phyloP scores from a whole-genome alignment of 23 tunicate genomes.

The Trididemnum miniatum region DNA sequence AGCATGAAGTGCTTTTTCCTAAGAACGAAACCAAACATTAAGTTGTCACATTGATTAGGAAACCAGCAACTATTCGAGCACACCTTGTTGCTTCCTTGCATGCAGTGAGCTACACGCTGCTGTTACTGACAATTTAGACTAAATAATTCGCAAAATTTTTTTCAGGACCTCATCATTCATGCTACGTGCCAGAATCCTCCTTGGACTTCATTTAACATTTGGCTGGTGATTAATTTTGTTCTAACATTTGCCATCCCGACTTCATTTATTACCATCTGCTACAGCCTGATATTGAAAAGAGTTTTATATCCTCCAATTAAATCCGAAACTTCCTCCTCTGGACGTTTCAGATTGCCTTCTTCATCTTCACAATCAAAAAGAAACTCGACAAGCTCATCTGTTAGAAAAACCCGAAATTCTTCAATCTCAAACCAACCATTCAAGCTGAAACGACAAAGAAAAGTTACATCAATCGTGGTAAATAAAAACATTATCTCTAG shows the following conservation, averaged over 20 bases:
- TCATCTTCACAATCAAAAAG: not conserved
- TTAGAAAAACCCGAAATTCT: not conserved
- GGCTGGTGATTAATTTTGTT: constrained; percentile 51
- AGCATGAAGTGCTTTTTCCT: no score
- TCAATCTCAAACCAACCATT: constrained; percentile 8
- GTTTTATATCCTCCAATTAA: constrained; percentile 49
- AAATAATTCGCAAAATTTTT: no score
- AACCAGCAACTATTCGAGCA: no score
- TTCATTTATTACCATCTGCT: constrained; percentile 52
- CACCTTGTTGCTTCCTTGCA: no score
- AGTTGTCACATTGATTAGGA: no score
- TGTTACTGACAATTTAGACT: no score
- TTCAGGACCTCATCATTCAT: no score
- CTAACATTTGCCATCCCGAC: constrained; percentile 49
- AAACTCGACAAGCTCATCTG: not conserved
- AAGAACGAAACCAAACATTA: no score
- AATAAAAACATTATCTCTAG: not conserved
- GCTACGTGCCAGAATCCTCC: not conserved
- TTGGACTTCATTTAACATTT: constrained; percentile 9
- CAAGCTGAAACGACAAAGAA: constrained; percentile 28
- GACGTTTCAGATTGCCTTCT: not conserved
- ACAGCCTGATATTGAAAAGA: constrained; percentile 60
- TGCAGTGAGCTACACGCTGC: no score
- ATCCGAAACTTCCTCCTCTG: constrained; percentile 8
- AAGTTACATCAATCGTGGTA: constrained; percentile 62